Percentiles rank a stretch among this genome's conserved stretches.
These are phyloP conservation scores for Gymnopithys bicolor DNA, from an alignment of 2,797 vertebrate genomes.

Conservation along the genomic window DNA sequence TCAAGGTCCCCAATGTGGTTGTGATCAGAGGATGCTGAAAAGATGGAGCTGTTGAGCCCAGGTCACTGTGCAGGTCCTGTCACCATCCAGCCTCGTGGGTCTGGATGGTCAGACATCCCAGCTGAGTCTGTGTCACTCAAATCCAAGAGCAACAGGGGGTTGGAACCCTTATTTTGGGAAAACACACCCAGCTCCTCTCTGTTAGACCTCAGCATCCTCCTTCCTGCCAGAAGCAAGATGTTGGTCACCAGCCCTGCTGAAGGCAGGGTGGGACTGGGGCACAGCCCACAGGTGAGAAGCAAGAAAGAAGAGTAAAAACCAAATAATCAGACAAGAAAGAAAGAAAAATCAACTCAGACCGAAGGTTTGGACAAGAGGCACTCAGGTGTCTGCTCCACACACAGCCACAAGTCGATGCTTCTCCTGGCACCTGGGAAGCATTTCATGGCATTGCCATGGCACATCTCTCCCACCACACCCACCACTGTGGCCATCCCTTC, in stretches of 20 bases:
- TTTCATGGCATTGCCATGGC: not conserved
- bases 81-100: not conserved
- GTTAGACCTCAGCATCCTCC: not conserved
- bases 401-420: no score
- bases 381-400: rapidly evolving
- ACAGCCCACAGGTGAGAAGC: not conserved
- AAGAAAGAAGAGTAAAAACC: not conserved
- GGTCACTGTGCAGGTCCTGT: not conserved
- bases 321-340: not conserved
- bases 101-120: not conserved
- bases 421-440: not conserved
- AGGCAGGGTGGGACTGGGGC: not conserved
- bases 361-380: not conserved
- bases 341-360: not conserved
- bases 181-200: not conserved
- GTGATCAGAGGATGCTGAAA: not conserved
- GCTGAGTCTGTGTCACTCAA: rapidly evolving
- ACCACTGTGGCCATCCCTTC: not conserved
- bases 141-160: not conserved
- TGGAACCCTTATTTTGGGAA: not conserved
- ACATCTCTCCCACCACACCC: not conserved
- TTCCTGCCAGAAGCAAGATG: not conserved
- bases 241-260: not conserved
- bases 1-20: rapidly evolving
- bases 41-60: not conserved